phyloP scores from a whole-genome alignment of 2,888 invertebrate genomes.

The Brassicogethes aeneus region DNA sequence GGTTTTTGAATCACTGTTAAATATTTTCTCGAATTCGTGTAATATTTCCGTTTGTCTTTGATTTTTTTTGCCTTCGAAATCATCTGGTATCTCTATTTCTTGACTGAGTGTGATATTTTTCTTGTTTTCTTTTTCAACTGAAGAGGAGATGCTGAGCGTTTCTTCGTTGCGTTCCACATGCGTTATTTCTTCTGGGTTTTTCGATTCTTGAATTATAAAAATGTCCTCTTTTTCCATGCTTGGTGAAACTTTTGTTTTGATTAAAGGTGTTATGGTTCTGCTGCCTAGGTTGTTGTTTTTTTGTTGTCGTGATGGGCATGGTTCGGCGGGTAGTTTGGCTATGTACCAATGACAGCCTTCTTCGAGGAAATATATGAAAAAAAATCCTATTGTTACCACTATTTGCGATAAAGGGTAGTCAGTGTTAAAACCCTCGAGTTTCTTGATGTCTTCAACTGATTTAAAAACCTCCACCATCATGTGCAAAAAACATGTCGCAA shows the following conservation, averaged over 20 bases:
- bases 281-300: conserved; percentile 12
- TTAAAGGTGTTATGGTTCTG: conserved; percentile 10
- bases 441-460: conserved; percentile 35
- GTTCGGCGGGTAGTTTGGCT: conserved; percentile 25
- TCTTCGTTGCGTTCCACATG: conserved; percentile 10
- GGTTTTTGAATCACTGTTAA: conserved; percentile 25
- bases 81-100: conserved; percentile 4
- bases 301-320: conserved; percentile 11
- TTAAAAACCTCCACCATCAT: conserved; percentile 47
- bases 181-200: conserved; percentile 6
- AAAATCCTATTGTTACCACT: conserved; percentile 45
- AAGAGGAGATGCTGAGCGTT: conserved; percentile 17
- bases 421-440: conserved; percentile 24
- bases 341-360: conserved; percentile 41
- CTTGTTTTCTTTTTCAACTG: conserved; percentile 20
- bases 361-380: conserved; percentile 47
- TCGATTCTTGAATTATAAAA: conserved; percentile 11
- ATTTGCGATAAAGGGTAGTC: conserved; percentile 44
- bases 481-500: conserved; percentile 50
- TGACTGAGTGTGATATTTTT: conserved; percentile 15
- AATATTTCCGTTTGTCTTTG: conserved; percentile 17
- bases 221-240: conserved; percentile 18
- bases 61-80: conserved; percentile 4
- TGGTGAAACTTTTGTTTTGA: conserved; percentile 19
- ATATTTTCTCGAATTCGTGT: conserved; percentile 22